These are phyloP conservation scores for Hormaphis cornu DNA, from an alignment of 1,140 invertebrate species.

Conservation along the genomic window DNA sequence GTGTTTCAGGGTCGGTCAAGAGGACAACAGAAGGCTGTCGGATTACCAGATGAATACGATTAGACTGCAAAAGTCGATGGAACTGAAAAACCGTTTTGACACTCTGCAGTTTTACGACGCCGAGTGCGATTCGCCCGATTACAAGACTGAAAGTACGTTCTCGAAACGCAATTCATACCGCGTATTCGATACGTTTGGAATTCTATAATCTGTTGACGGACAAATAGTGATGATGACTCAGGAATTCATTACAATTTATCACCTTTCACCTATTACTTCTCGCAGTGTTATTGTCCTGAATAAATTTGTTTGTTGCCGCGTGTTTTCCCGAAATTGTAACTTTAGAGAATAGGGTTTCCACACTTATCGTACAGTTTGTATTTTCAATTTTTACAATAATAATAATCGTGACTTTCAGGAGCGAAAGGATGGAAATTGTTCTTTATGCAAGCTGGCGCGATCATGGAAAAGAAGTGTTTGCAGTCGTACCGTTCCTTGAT, in stretches of 20 bases:
- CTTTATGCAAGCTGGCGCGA: slow-evolving; percentile 49
- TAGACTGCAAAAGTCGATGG: slow-evolving; percentile 1
- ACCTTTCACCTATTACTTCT: no score
- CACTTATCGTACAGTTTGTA: no score
- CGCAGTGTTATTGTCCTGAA: no score
- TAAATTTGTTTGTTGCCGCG: no score
- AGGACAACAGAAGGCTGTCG: slow-evolving; percentile 10
- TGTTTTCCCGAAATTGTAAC: no score
- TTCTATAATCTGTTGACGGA: neutral
- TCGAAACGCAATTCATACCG: neutral
- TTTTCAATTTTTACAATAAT: no score
- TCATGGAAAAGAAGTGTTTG: slow-evolving; percentile 53
- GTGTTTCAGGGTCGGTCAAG: neutral
- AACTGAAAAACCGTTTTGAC: slow-evolving; percentile 12
- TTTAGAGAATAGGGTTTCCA: no score
- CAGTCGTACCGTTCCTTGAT: slow-evolving; percentile 49
- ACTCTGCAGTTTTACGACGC: neutral
- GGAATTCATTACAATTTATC: no score
- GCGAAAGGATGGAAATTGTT: slow-evolving; percentile 22
- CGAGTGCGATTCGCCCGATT: neutral
- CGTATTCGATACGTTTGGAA: neutral
- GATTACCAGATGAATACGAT: slow-evolving; percentile 14
- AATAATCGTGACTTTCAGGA: neutral
- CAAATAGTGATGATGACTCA: no score
- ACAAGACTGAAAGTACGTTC: neutral